Conservation (phyloP, 2,797 vertebrate genomes). For the Molossus alvarezi region DNA sequence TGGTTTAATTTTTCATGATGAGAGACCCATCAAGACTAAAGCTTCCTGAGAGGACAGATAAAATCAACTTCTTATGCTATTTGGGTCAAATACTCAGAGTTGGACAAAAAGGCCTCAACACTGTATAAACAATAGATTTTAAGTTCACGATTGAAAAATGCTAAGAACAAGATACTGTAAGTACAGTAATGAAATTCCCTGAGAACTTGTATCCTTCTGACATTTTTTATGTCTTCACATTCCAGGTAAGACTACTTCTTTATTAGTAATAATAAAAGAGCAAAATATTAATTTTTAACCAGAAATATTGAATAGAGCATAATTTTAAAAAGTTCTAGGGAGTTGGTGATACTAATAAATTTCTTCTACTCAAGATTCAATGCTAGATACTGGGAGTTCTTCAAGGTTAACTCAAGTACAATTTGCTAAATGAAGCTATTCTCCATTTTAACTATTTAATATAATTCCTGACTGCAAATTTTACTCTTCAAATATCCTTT, state of each 20-base stretch:
- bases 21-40: constrained; percentile 82
- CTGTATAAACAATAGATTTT: not conserved
- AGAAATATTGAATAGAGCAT: constrained; percentile 44
- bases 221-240: constrained; percentile 9
- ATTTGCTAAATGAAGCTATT: constrained; percentile 48
- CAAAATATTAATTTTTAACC: constrained; percentile 64
- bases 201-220: not conserved
- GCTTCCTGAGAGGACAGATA: constrained; percentile 69
- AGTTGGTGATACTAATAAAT: constrained; percentile 63
- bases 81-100: constrained; percentile 67
- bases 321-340: constrained; percentile 58
- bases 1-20: constrained; percentile 88
- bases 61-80: constrained; percentile 72
- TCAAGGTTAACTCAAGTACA: constrained; percentile 58
- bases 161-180: constrained; percentile 8
- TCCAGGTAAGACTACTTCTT: constrained; percentile 33
- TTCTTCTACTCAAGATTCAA: constrained; percentile 7
- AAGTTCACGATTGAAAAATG: constrained; percentile 26
- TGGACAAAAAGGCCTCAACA: constrained; percentile 26
- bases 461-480: constrained; percentile 39
- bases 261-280: constrained; percentile 60
- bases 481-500: constrained; percentile 59
- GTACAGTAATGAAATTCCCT: constrained; percentile 58
- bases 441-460: constrained; percentile 56
- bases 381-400: not conserved